Evolutionary conservation across 2,888 invertebrate species (phyloP).

Genomic region (Euphydryas editha): DNA sequence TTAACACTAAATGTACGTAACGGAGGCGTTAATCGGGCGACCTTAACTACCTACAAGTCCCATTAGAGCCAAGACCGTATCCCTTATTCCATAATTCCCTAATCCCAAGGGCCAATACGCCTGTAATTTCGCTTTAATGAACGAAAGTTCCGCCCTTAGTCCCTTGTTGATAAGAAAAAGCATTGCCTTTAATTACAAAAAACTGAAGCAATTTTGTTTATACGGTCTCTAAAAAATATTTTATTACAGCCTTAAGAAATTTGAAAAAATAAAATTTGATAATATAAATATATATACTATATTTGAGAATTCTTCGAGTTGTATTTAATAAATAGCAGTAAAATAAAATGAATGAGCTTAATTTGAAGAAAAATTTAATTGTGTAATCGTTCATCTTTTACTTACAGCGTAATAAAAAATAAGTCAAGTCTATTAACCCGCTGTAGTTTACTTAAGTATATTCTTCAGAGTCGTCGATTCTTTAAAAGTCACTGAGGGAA

Average conservation of each 20-base stretch:
- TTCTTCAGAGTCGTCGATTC: slow-evolving; percentile 68
- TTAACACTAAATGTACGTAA: slow-evolving; percentile 35
- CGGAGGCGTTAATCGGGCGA: slow-evolving; percentile 58
- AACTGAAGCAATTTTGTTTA: slow-evolving; percentile 20
- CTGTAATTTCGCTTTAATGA: slow-evolving; percentile 77
- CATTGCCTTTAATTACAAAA: slow-evolving; percentile 59
- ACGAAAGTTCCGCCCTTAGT: slow-evolving; percentile 68
- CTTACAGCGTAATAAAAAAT: not conserved
- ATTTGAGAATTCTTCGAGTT: too few relatives aligned
- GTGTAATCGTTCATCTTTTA: not conserved
- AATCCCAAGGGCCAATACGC: slow-evolving; percentile 68
- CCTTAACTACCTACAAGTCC: slow-evolving; percentile 68
- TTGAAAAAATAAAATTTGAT: not conserved
- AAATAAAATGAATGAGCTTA: too few relatives aligned
- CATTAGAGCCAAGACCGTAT: slow-evolving; percentile 61
- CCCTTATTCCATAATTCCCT: slow-evolving; percentile 59
- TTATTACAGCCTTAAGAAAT: slow-evolving; percentile 8
- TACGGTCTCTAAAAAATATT: slow-evolving; percentile 8
- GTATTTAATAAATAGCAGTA: too few relatives aligned
- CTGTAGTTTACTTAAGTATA: slow-evolving; percentile 57
- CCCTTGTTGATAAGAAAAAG: slow-evolving; percentile 66
- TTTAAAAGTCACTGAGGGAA: slow-evolving; percentile 74
- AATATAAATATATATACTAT: too few relatives aligned
- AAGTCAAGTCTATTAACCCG: slow-evolving; percentile 16
- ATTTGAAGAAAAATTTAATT: not conserved